phyloP scores from a whole-genome alignment of 2,113 vertebrate genomes.

The Chlamydotis undulata region DNA sequence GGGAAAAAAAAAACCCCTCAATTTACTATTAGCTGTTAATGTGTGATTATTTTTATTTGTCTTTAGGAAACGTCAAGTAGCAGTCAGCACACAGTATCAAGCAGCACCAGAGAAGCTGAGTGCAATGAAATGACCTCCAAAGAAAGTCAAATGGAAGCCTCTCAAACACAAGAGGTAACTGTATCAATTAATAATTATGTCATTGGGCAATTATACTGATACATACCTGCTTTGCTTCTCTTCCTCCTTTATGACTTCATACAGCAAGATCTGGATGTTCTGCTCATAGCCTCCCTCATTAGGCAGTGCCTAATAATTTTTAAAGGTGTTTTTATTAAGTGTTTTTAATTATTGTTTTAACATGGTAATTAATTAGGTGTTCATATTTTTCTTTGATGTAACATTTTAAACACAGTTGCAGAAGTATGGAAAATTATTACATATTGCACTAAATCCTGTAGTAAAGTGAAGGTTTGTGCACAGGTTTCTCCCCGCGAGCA shows the following conservation, averaged over 20 bases:
- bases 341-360: not conserved
- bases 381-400: not conserved
- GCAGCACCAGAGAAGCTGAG: constrained; percentile 52
- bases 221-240: not conserved
- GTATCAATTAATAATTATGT: not conserved
- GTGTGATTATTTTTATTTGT: constrained; percentile 16
- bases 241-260: not conserved
- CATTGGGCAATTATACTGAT: not conserved
- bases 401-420: not conserved
- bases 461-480: constrained; percentile 48
- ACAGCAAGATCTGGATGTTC: not conserved
- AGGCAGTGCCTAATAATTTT: not conserved
- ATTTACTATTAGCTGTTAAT: constrained; percentile 3
- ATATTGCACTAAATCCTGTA: constrained; percentile 17
- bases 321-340: not conserved
- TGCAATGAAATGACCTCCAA: constrained; percentile 69
- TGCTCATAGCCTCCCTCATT: not conserved
- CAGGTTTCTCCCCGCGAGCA: constrained; percentile 71
- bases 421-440: not conserved
- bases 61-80: constrained; percentile 78
- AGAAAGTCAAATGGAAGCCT: constrained; percentile 69
- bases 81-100: constrained; percentile 73
- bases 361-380: not conserved
- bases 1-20: not conserved
- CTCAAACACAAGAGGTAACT: constrained; percentile 83